Evolutionary conservation across 2,797 vertebrate species (phyloP).

Genomic region (Chiloscyllium punctatum): DNA sequence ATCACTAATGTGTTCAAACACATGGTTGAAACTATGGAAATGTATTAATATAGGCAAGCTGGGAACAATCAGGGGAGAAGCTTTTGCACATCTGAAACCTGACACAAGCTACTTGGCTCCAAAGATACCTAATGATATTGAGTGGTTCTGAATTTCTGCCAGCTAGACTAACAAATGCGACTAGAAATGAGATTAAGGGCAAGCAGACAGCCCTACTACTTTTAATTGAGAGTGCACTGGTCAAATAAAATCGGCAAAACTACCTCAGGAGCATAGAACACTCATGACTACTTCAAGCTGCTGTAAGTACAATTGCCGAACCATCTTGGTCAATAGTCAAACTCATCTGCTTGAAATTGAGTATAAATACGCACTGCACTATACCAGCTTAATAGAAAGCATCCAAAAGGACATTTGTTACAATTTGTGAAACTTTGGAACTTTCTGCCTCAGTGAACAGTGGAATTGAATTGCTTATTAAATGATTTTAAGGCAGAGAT

Average conservation of each 20-base stretch:
- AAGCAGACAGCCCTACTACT: background rate
- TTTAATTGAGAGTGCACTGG: background rate
- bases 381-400: background rate
- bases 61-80: background rate
- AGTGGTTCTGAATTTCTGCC: background rate
- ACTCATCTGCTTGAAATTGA: background rate
- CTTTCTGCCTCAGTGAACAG: no score
- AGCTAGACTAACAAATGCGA: background rate
- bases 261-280: background rate
- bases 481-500: no score
- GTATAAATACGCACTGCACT: background rate
- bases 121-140: background rate
- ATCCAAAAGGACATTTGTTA: background rate
- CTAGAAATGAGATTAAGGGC: background rate
- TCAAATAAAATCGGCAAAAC: background rate
- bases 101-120: background rate
- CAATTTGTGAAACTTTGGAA: no score
- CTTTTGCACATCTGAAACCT: background rate
- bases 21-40: background rate
- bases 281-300: background rate
- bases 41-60: background rate
- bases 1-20: background rate
- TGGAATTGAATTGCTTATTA: no score
- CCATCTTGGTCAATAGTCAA: background rate
- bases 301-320: background rate